phyloP scores from a whole-genome alignment of 2,797 vertebrate genomes.

The Danio kyathit region DNA sequence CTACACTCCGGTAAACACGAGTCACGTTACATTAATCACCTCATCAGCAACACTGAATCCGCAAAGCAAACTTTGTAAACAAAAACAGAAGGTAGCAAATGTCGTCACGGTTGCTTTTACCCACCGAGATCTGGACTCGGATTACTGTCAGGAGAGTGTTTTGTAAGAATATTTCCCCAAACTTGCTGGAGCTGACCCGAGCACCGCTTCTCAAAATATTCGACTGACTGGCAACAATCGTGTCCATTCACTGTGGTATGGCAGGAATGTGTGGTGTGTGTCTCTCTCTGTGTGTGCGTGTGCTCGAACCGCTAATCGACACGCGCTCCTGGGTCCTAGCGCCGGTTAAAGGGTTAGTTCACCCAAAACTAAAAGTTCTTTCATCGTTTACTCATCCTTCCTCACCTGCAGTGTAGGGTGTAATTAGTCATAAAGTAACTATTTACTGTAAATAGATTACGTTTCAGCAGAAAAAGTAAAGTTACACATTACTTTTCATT shows the following conservation, averaged over 20 bases:
- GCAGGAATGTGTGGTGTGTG: slow-evolving; percentile 64
- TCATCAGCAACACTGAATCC: slow-evolving; percentile 11
- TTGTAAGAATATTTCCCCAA: not conserved
- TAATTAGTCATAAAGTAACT: no score
- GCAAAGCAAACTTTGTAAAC: not conserved
- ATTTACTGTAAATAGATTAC: no score
- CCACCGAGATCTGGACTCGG: slow-evolving; percentile 3
- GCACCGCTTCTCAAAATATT: slow-evolving; percentile 29
- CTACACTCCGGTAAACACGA: slow-evolving; percentile 12
- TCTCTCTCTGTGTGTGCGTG: no score
- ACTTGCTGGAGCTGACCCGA: slow-evolving; percentile 6
- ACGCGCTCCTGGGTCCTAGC: slow-evolving; percentile 40
- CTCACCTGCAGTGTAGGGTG: no score
- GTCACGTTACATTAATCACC: slow-evolving; percentile 23
- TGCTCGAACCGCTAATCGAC: slow-evolving; percentile 55
- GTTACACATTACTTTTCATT: no score
- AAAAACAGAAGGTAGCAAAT: not conserved
- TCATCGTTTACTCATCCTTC: no score
- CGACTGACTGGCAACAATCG: slow-evolving; percentile 57
- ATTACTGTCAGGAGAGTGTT: not conserved
- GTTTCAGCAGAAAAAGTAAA: no score
- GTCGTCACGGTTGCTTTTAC: slow-evolving; percentile 30
- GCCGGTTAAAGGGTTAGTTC: not conserved
- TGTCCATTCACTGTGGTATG: slow-evolving; percentile 70
- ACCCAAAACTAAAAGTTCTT: no score